A percentile compares a stretch with the other conserved stretches of the same genome.
Evolutionary conservation across 2,888 invertebrate species (phyloP).

Genomic region (Stenoptilia bipunctidactyla): DNA sequence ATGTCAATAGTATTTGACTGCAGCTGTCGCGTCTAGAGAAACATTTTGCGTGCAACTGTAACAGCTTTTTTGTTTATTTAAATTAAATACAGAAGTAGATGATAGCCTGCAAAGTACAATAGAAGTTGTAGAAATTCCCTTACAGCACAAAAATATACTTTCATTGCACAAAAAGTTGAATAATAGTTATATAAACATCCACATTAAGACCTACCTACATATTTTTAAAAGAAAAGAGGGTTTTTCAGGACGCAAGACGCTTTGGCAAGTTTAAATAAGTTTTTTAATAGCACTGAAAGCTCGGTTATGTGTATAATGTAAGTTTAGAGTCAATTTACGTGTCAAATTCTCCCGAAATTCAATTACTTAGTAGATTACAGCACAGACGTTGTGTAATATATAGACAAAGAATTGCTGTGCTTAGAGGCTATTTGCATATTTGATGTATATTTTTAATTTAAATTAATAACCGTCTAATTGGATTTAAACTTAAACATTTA

Average conservation of each 20-base stretch:
- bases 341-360: conserved; percentile 71
- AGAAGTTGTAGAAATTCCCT: conserved; percentile 30
- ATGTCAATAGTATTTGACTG: conserved; percentile 1
- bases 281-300: conserved; percentile 4
- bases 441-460: background rate
- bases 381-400: conserved; percentile 23
- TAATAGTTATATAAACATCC: no score
- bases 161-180: no score
- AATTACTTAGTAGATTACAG: conserved; percentile 62
- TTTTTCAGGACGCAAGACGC: background rate
- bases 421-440: background rate
- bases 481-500: no score
- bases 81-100: conserved; percentile 20
- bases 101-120: conserved; percentile 59
- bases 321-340: conserved; percentile 65
- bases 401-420: background rate
- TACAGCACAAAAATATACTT: conserved; percentile 24
- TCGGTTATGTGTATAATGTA: conserved; percentile 31
- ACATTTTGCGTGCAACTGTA: background rate
- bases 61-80: conserved; percentile 8
- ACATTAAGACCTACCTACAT: no score
- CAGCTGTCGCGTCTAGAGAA: conserved; percentile 6
- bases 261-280: background rate
- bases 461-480: background rate
- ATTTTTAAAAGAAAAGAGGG: background rate